phyloP scores from a whole-genome alignment of 1,140 invertebrate genomes.

The Rhizoglyphus robini region DNA sequence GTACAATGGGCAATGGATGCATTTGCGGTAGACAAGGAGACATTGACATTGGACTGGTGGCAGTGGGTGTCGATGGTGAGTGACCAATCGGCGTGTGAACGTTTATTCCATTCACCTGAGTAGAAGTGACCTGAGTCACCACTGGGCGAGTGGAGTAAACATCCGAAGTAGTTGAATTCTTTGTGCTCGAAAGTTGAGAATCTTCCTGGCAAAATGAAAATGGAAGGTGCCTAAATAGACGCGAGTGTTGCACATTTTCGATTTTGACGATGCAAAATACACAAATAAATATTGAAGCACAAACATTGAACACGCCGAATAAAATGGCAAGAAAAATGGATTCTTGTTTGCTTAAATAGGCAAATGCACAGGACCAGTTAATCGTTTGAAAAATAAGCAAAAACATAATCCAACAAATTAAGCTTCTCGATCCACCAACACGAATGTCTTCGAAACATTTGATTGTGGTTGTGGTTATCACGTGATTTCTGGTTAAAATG shows the following conservation, averaged over 20 bases:
- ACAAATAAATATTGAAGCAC: not conserved
- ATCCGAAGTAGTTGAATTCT: constrained; percentile 5
- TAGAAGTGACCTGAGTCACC: constrained; percentile 15
- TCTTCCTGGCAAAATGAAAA: constrained; percentile 7
- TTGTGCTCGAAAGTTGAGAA: constrained; percentile 8
- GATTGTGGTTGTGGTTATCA: constrained; percentile 1
- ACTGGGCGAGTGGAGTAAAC: constrained; percentile 12
- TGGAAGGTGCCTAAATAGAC: constrained; percentile 7
- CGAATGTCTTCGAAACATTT: constrained; percentile 16
- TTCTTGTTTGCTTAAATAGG: not conserved
- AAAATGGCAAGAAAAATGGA: not conserved
- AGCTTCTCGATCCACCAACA: not conserved
- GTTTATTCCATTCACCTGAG: constrained; percentile 16
- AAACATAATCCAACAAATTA: constrained; percentile 14
- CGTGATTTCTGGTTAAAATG: constrained; percentile 7
- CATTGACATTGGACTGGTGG: constrained; percentile 4
- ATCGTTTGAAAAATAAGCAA: constrained; percentile 67
- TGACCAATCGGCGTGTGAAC: constrained; percentile 8
- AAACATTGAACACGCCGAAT: constrained; percentile 7
- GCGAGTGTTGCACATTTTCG: constrained; percentile 16
- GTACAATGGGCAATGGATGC: constrained; percentile 17
- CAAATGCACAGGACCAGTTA: constrained; percentile 36
- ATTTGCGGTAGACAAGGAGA: not conserved
- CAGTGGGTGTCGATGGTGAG: not conserved
- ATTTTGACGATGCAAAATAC: constrained; percentile 18